Evolutionary conservation across 2,797 vertebrate species (phyloP).

Genomic region (Ctenosaura bakeri): DNA sequence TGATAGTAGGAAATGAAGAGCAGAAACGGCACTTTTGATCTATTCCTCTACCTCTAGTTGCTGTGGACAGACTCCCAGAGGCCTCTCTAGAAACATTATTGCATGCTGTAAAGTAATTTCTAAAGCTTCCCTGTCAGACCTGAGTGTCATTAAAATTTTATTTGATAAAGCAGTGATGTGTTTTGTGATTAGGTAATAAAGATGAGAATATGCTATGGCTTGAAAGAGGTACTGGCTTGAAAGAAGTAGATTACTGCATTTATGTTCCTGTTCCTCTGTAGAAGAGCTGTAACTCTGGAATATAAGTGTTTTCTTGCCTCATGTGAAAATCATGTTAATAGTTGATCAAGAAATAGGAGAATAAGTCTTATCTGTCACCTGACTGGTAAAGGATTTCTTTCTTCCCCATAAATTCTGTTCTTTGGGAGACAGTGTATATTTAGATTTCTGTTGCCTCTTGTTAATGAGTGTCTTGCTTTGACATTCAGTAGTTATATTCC

Average conservation of each 20-base stretch:
- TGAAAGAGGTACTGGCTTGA: slow-evolving; percentile 23
- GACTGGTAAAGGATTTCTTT: neutral
- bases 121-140: slow-evolving; percentile 28
- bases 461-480: neutral
- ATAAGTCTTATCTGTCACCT: neutral
- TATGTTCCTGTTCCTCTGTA: slow-evolving; percentile 15
- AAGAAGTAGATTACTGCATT: neutral
- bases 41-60: neutral
- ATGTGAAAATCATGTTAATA: neutral
- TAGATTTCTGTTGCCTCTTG: neutral
- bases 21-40: neutral
- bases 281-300: neutral
- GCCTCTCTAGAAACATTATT: slow-evolving; percentile 42
- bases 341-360: neutral
- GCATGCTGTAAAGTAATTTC: slow-evolving; percentile 22
- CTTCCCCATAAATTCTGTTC: neutral
- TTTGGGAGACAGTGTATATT: neutral
- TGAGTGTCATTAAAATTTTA: slow-evolving; percentile 39
- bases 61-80: slow-evolving; percentile 32
- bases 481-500: neutral
- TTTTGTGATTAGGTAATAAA: neutral
- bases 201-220: slow-evolving; percentile 4
- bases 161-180: slow-evolving; percentile 27
- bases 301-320: neutral
- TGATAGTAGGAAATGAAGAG: neutral